Evolutionary conservation across 2,797 vertebrate species (phyloP).

Genomic region (Lacerta viridis): DNA sequence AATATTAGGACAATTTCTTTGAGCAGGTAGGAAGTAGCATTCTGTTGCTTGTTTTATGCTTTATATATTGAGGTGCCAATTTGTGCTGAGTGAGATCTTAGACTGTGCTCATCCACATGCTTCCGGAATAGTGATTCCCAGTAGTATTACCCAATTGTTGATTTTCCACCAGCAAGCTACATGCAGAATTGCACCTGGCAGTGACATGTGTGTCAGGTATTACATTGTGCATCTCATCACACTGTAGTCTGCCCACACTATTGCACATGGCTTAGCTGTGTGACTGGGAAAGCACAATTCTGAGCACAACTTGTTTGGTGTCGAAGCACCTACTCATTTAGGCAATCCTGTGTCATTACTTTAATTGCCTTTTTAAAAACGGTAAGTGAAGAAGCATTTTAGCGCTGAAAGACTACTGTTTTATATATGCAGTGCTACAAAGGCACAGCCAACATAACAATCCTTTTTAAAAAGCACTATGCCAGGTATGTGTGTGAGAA

Average conservation of each 20-base stretch:
- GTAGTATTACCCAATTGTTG: neutral
- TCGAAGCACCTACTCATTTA: neutral
- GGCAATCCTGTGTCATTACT: neutral
- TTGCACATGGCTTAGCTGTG: neutral
- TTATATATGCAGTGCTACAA: neutral
- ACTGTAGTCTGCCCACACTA: neutral
- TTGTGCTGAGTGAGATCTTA: neutral
- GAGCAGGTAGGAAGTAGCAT: neutral
- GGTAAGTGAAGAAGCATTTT: neutral
- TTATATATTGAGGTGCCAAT: neutral
- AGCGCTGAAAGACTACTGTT: neutral
- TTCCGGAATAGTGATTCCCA: neutral
- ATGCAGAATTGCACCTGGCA: neutral
- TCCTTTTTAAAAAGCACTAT: neutral
- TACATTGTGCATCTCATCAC: neutral
- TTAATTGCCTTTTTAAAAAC: neutral
- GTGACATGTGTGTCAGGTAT: too few species aligned
- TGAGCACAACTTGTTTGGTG: neutral
- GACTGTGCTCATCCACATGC: neutral
- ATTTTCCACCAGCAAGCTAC: neutral
- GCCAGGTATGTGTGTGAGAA: too few species aligned
- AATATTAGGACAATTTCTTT: constrained; percentile 41
- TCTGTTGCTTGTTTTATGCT: neutral
- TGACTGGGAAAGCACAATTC: too few species aligned
- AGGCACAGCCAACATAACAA: neutral